These are phyloP conservation scores for Eudemis profundana DNA, from an alignment of 2,888 invertebrate genomes.

Conservation along the genomic window DNA sequence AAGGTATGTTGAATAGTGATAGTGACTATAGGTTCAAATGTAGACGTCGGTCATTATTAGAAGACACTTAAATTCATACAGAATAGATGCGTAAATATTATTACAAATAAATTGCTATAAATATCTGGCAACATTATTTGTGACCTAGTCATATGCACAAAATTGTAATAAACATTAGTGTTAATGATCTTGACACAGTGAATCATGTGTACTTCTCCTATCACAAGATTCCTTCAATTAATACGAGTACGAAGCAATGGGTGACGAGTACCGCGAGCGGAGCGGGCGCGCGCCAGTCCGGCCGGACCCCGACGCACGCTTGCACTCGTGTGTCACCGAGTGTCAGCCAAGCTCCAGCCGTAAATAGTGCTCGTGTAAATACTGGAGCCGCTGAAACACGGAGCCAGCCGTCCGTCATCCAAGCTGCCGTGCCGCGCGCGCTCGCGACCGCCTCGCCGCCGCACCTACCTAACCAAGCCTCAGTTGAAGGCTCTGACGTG, in stretches of 20 bases:
- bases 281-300: slow-evolving; percentile 64
- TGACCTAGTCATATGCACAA: slow-evolving; percentile 37
- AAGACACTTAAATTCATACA: too few relatives aligned
- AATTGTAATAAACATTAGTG: slow-evolving; percentile 53
- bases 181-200: slow-evolving; percentile 63
- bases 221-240: slow-evolving; percentile 73
- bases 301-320: slow-evolving; percentile 59
- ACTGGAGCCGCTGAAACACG: slow-evolving; percentile 57
- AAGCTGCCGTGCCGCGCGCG: slow-evolving; percentile 16
- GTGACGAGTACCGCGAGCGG: slow-evolving; percentile 54
- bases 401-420: slow-evolving; percentile 50
- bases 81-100: not conserved
- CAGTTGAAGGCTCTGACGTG: slow-evolving; percentile 75
- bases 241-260: slow-evolving; percentile 55
- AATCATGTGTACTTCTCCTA: slow-evolving; percentile 43
- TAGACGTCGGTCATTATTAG: too few relatives aligned
- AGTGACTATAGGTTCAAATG: too few relatives aligned
- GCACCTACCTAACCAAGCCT: slow-evolving; percentile 42
- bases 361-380: slow-evolving; percentile 65
- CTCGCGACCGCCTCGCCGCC: slow-evolving; percentile 15
- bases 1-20: too few relatives aligned
- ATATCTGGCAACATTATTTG: not conserved
- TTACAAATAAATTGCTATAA: not conserved
- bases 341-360: slow-evolving; percentile 36
- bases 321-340: slow-evolving; percentile 45